phyloP scores from a whole-genome alignment of 2,888 invertebrate genomes.

The Hydroisotoma schaefferi region DNA sequence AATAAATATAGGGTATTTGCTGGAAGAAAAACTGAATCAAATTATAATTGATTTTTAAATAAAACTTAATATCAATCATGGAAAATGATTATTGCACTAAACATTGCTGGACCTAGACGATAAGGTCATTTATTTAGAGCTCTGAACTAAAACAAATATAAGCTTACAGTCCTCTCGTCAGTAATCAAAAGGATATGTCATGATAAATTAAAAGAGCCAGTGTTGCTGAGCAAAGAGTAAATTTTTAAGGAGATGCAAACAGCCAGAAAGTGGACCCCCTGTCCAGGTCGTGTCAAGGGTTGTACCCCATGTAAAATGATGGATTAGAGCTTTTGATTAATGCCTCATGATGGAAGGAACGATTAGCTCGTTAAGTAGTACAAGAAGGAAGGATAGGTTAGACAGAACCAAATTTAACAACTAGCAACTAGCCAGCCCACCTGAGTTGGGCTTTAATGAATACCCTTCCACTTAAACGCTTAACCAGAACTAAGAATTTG shows the following conservation, averaged over 20 bases:
- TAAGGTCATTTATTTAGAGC: too few species aligned
- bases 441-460: constrained; percentile 42
- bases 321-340: constrained; percentile 45
- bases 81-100: too few species aligned
- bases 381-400: constrained; percentile 7
- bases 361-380: constrained; percentile 42
- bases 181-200: constrained; percentile 35
- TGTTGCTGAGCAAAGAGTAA: constrained; percentile 4
- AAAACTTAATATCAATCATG: too few species aligned
- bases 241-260: constrained; percentile 9
- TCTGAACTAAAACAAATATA: too few species aligned
- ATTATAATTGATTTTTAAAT: too few species aligned
- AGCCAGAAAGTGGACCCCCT: constrained; percentile 30
- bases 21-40: too few species aligned
- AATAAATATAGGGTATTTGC: too few species aligned
- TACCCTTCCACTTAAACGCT: constrained; percentile 15
- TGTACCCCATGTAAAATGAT: constrained; percentile 40
- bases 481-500: neutral
- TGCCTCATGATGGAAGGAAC: constrained; percentile 39
- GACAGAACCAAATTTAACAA: constrained; percentile 7
- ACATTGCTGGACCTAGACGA: too few species aligned
- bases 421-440: constrained; percentile 25
- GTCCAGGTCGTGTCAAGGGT: constrained; percentile 40
- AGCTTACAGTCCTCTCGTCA: too few species aligned
- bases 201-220: constrained; percentile 29